Evolutionary conservation across 30 jellyfish, hydroid and myxozoan genomes (phyloP).

Genomic region (Cassiopea andromeda): DNA sequence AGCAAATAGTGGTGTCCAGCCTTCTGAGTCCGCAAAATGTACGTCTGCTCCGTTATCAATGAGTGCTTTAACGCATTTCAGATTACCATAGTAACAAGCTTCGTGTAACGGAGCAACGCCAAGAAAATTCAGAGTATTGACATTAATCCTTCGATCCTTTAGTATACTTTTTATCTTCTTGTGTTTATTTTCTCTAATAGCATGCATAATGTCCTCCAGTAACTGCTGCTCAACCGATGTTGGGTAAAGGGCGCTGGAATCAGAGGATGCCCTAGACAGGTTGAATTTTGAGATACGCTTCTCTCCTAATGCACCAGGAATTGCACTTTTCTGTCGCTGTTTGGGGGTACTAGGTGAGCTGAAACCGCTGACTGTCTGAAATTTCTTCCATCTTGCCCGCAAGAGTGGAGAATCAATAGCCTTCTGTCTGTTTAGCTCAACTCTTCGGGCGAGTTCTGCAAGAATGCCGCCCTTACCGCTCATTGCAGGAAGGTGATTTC

Average conservation of each 20-base stretch:
- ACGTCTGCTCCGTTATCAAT: constrained; percentile 74
- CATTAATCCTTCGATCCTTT: constrained; percentile 30
- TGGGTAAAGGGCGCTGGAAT: constrained; percentile 1
- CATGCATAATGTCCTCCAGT: constrained; percentile 35
- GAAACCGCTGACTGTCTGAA: background rate
- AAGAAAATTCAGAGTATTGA: constrained; percentile 37
- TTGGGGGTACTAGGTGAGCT: constrained; percentile 41
- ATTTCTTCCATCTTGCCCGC: constrained; percentile 64
- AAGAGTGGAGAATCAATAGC: constrained; percentile 76
- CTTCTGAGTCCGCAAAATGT: constrained; percentile 68
- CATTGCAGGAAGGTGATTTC: background rate
- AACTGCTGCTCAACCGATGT: constrained; percentile 5
- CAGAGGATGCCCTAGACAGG: constrained; percentile 45
- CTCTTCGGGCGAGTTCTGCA: constrained; percentile 64
- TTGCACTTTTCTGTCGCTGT: constrained; percentile 6
- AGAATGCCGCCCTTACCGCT: constrained; percentile 61
- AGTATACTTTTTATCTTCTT: constrained; percentile 38
- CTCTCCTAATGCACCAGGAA: constrained; percentile 47
- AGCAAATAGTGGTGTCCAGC: constrained; percentile 89
- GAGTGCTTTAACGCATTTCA: constrained; percentile 57
- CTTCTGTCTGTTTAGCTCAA: constrained; percentile 59
- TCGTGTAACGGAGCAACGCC: constrained; percentile 77
- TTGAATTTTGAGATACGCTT: background rate
- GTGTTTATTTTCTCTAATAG: constrained; percentile 48
- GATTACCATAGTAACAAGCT: constrained; percentile 68